A percentile compares a stretch with the other conserved stretches of the same genome.
Evolutionary conservation across 1,140 invertebrate genomes (phyloP).

Genomic region (Scaptomyza montana): DNA sequence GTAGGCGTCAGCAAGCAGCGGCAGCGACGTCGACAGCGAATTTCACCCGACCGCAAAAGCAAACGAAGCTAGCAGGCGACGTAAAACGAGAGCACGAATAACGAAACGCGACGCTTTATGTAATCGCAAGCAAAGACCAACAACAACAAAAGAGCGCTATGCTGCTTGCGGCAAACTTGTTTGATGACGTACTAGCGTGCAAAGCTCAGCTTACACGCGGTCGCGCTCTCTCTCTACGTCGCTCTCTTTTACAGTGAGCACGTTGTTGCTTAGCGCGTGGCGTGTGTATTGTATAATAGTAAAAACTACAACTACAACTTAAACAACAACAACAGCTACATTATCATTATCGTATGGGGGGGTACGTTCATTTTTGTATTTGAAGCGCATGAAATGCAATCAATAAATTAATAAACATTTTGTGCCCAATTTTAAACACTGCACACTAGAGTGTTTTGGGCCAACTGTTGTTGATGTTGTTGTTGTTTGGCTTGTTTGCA

Average conservation of each 20-base stretch:
- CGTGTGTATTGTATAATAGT: slow-evolving; percentile 70
- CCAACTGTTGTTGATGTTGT: slow-evolving; percentile 34
- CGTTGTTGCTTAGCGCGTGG: slow-evolving; percentile 72
- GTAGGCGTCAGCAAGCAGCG: slow-evolving; percentile 38
- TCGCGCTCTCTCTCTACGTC: slow-evolving; percentile 29
- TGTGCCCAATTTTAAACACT: slow-evolving; percentile 67
- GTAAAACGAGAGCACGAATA: slow-evolving; percentile 68
- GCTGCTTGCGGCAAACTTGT: slow-evolving; percentile 56
- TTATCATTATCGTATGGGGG: slow-evolving; percentile 22
- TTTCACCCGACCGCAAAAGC: slow-evolving; percentile 53
- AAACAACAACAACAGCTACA: neutral
- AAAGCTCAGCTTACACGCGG: slow-evolving; percentile 40
- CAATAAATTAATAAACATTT: slow-evolving; percentile 76
- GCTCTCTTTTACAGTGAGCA: slow-evolving; percentile 32
- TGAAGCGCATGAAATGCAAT: slow-evolving; percentile 53
- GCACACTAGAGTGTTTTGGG: slow-evolving; percentile 52
- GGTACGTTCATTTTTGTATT: slow-evolving; percentile 28
- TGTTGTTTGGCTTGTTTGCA: slow-evolving; percentile 70
- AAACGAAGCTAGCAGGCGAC: slow-evolving; percentile 22
- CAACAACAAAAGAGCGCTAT: slow-evolving; percentile 21
- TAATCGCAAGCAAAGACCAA: slow-evolving; percentile 58
- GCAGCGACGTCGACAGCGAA: slow-evolving; percentile 26
- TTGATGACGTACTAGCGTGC: slow-evolving; percentile 65
- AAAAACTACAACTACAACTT: neutral
- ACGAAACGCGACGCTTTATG: slow-evolving; percentile 55